phyloP scores from a whole-genome alignment of 2,797 vertebrate genomes.

The Falco concolor region DNA sequence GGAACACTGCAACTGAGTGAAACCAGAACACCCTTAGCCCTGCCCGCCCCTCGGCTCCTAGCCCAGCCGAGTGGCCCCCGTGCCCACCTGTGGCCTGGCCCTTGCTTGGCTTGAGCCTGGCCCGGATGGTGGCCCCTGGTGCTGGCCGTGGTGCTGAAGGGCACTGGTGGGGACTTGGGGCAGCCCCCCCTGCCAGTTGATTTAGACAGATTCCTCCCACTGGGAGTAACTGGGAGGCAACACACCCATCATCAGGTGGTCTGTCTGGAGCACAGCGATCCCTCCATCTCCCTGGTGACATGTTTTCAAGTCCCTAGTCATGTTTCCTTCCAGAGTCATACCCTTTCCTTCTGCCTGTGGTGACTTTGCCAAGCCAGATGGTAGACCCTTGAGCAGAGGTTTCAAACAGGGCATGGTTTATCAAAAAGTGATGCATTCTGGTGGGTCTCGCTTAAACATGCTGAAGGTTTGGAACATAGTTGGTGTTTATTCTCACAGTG shows the following conservation, averaged over 20 bases:
- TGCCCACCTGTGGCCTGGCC: too few species aligned
- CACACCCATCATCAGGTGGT: background rate
- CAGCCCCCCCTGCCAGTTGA: background rate
- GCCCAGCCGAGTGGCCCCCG: rapidly evolving
- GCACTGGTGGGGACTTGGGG: background rate
- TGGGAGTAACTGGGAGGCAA: background rate
- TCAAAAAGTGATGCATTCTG: background rate
- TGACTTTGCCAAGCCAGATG: background rate
- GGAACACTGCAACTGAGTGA: rapidly evolving
- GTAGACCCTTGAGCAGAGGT: background rate
- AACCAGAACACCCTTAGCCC: background rate
- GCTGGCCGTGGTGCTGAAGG: background rate
- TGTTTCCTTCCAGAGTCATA: too few species aligned
- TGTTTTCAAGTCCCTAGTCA: background rate
- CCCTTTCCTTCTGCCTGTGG: background rate
- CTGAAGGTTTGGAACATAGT: background rate
- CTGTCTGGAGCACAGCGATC: rapidly evolving
- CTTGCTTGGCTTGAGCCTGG: background rate
- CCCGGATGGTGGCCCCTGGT: background rate
- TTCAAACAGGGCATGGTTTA: background rate
- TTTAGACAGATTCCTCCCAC: background rate
- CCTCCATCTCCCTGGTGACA: background rate
- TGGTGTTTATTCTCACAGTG: background rate
- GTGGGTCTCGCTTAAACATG: background rate
- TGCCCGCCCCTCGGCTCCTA: rapidly evolving